A percentile compares a stretch with the other conserved stretches of the same genome.
phyloP scores from a whole-genome alignment of 2,888 invertebrate species.

The Uloborus plumipes region DNA sequence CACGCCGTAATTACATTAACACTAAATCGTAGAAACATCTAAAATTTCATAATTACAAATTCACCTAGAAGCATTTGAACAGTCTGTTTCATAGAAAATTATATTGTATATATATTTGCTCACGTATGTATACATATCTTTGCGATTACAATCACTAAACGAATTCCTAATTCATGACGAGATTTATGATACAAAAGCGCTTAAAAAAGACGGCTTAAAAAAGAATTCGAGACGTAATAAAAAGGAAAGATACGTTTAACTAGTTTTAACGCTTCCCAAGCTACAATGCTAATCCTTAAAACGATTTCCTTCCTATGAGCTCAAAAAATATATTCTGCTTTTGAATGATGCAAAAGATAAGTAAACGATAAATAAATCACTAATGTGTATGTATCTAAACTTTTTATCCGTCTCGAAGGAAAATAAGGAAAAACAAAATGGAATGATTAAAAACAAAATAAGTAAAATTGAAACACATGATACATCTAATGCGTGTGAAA shows the following conservation, averaged over 20 bases:
- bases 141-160: slow-evolving; percentile 53
- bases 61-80: slow-evolving; percentile 51
- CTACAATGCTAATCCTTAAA: no score
- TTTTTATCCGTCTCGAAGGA: no score
- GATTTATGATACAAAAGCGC: slow-evolving; percentile 27
- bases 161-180: slow-evolving; percentile 30
- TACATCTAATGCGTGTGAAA: slow-evolving; percentile 35
- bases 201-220: slow-evolving; percentile 17
- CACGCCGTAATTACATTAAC: slow-evolving; percentile 34
- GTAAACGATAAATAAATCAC: no score
- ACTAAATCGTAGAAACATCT: slow-evolving; percentile 58
- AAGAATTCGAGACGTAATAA: slow-evolving; percentile 3
- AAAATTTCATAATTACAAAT: slow-evolving; percentile 63
- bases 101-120: slow-evolving; percentile 58
- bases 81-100: slow-evolving; percentile 58
- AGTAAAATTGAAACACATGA: slow-evolving; percentile 17
- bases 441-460: slow-evolving; percentile 48
- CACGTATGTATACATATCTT: slow-evolving; percentile 58
- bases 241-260: slow-evolving; percentile 29
- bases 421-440: slow-evolving; percentile 14
- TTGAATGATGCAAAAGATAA: no score
- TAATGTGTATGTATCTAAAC: no score
- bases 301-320: no score
- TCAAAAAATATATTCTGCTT: no score
- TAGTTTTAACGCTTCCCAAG: background rate